A percentile compares a stretch with the other conserved stretches of the same genome.
phyloP scores from a whole-genome alignment of 2,888 invertebrate genomes.

The Osmoderma eremita region DNA sequence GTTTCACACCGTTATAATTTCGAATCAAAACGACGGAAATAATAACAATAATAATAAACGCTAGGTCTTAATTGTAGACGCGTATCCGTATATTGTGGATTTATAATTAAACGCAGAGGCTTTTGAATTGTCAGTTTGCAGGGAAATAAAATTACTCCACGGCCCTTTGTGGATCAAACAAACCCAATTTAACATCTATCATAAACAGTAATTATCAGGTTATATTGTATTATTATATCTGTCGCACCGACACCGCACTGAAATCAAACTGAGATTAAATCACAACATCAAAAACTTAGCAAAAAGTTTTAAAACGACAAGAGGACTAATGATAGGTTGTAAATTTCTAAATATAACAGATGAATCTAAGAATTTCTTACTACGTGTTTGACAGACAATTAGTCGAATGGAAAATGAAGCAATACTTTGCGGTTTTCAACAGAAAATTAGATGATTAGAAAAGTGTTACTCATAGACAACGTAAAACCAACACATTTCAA shows the following conservation, averaged over 20 bases:
- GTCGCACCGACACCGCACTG: not conserved
- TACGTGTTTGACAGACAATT: too few species aligned
- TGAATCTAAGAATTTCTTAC: too few species aligned
- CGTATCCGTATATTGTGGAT: conserved; percentile 23
- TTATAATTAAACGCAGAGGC: conserved; percentile 31
- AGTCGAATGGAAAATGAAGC: too few species aligned
- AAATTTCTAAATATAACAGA: too few species aligned
- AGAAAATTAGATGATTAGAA: too few species aligned
- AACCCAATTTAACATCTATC: conserved; percentile 32
- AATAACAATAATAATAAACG: conserved; percentile 32
- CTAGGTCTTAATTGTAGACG: conserved; percentile 21
- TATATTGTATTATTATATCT: not conserved
- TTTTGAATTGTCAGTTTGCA: conserved; percentile 31
- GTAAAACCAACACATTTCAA: too few species aligned
- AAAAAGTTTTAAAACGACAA: too few species aligned
- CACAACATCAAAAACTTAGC: too few species aligned
- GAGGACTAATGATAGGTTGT: too few species aligned
- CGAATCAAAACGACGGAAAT: conserved; percentile 19
- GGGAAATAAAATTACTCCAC: conserved; percentile 31
- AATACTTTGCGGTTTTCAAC: too few species aligned
- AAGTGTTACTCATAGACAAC: too few species aligned
- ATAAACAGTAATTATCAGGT: conserved; percentile 19
- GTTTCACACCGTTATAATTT: conserved; percentile 32
- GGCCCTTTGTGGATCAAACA: conserved; percentile 30
- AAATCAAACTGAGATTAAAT: too few species aligned